Conservation (phyloP, 2,113 vertebrate species). For the Sciurus niger region DNA sequence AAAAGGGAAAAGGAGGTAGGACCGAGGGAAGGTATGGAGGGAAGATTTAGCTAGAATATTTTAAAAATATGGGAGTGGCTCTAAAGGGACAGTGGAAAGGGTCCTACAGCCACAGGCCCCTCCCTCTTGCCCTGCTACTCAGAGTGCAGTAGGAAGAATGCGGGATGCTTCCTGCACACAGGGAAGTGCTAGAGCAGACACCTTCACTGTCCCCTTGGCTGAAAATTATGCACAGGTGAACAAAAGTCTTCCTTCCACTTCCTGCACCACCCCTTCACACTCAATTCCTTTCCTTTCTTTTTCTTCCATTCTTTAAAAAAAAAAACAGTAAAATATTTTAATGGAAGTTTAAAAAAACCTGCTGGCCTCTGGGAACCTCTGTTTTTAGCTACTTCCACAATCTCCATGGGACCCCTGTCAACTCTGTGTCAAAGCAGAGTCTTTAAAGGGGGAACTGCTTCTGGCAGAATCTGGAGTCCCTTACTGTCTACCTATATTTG, state of each 20-base stretch:
- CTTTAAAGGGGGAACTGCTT: not conserved
- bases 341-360: conserved; percentile 81
- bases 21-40: not conserved
- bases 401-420: conserved; percentile 68
- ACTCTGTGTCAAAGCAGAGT: not conserved
- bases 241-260: not conserved
- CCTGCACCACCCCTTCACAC: too few species aligned
- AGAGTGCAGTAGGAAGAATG: not conserved
- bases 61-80: not conserved
- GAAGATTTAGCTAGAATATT: not conserved
- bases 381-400: conserved; percentile 66
- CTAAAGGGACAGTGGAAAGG: not conserved
- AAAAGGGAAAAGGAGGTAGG: not conserved
- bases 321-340: conserved; percentile 83
- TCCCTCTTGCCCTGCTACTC: not conserved
- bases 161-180: not conserved
- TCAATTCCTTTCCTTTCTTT: not conserved
- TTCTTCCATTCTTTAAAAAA: too few species aligned
- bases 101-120: not conserved
- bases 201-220: not conserved
- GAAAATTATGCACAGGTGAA: not conserved
- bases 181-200: not conserved
- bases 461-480: not conserved
- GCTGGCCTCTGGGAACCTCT: conserved; percentile 70
- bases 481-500: not conserved